These are phyloP conservation scores for Alexandromys oeconomus DNA, from an alignment of 2,797 vertebrate species.

Conservation along the genomic window DNA sequence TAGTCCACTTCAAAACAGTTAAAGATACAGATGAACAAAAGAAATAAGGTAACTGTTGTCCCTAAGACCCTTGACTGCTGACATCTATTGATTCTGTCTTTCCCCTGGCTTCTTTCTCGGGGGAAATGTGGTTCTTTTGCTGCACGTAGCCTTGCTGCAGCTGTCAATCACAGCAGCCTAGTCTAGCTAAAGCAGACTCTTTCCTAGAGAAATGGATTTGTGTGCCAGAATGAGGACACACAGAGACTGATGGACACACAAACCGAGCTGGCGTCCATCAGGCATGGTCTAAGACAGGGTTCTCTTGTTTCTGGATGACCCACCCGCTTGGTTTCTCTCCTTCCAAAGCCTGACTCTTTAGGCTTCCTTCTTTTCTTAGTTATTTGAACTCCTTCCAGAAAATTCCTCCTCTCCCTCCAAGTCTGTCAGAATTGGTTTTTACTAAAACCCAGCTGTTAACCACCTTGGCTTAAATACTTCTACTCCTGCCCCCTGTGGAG, in stretches of 20 bases:
- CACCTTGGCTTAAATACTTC: background rate
- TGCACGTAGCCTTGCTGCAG: too few relatives aligned
- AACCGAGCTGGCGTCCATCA: background rate
- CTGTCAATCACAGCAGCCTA: background rate
- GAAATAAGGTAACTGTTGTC: background rate
- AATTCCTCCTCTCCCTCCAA: background rate
- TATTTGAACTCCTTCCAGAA: background rate
- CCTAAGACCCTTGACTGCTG: background rate
- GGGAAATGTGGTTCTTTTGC: background rate
- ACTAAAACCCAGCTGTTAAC: background rate
- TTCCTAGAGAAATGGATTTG: background rate
- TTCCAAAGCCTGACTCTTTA: background rate
- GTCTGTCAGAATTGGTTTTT: constrained; percentile 22
- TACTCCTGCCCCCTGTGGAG: background rate
- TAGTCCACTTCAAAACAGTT: background rate
- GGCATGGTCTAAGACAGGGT: background rate
- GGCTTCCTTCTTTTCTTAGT: constrained; percentile 10
- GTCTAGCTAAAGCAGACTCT: background rate
- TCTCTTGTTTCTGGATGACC: background rate
- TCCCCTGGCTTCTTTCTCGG: background rate
- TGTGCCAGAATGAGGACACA: background rate
- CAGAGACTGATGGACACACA: background rate
- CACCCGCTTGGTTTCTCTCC: background rate
- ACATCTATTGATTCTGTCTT: background rate
- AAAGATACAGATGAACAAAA: background rate